These are phyloP conservation scores for Ictidomys tridecemlineatus DNA, from an alignment of 2,113 vertebrate genomes.

Conservation along the genomic window DNA sequence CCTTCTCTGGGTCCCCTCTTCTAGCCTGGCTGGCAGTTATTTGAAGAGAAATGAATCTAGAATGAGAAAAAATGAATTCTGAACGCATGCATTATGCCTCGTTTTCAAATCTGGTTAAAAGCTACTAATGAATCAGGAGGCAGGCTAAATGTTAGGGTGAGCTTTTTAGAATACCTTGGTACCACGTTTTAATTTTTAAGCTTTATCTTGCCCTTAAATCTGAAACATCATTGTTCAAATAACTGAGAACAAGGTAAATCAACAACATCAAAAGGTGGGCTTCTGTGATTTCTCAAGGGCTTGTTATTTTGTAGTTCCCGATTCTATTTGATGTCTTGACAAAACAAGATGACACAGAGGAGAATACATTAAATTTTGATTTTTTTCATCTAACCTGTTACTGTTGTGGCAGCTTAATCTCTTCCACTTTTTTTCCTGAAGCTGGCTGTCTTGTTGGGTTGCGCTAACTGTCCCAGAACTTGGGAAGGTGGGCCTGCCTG, in stretches of 20 bases:
- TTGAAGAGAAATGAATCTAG: conserved; percentile 77
- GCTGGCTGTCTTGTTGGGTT: conserved; percentile 88
- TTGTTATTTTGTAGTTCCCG: conserved; percentile 95
- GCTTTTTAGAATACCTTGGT: conserved; percentile 80
- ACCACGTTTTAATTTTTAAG: conserved; percentile 90
- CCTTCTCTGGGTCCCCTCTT: conserved; percentile 66
- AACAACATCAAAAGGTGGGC: conserved; percentile 94
- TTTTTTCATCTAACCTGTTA: conserved; percentile 92
- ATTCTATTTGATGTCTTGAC: conserved; percentile 98
- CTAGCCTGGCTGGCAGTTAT: conserved; percentile 63
- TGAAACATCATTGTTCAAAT: conserved; percentile 93
- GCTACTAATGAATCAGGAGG: conserved; percentile 78
- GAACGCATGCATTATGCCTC: conserved; percentile 73
- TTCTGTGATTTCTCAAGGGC: conserved; percentile 95
- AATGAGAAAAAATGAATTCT: conserved; percentile 65
- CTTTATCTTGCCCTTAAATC: conserved; percentile 90
- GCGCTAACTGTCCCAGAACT: conserved; percentile 90
- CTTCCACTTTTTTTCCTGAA: conserved; percentile 84
- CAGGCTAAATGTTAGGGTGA: conserved; percentile 81
- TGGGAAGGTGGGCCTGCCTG: conserved; percentile 81
- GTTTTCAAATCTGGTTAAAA: conserved; percentile 71
- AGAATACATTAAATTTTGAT: conserved; percentile 97
- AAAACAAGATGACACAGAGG: conserved; percentile 96
- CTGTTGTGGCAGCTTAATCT: conserved; percentile 90
- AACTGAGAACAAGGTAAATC: conserved; percentile 94